Conservation (phyloP, 2,113 vertebrate species). For the Emydocephalus ijimae region DNA sequence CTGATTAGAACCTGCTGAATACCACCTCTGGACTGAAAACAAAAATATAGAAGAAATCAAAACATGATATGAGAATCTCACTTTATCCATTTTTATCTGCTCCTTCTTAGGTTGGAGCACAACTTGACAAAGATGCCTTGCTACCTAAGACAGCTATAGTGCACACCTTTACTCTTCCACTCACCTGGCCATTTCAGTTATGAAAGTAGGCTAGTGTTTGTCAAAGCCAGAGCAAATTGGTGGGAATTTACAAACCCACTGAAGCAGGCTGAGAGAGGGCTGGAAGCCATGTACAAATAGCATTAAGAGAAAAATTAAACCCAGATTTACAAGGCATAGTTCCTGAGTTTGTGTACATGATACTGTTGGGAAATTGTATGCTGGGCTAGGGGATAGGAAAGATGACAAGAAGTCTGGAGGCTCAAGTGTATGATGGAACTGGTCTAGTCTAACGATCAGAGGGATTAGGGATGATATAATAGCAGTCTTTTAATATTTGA, state of each 20-base stretch:
- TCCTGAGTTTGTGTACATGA: neutral
- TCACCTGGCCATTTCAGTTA: fast-evolving
- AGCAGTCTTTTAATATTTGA: neutral
- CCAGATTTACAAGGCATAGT: neutral
- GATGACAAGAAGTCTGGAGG: neutral
- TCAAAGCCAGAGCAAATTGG: neutral
- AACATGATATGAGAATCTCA: neutral
- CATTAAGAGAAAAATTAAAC: neutral
- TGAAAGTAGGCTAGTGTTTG: neutral
- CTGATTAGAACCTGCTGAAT: too few species aligned
- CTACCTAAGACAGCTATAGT: neutral
- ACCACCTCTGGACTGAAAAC: neutral
- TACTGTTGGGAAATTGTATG: neutral
- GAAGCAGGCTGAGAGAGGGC: neutral
- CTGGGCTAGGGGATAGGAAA: neutral
- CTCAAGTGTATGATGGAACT: neutral
- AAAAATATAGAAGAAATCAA: neutral
- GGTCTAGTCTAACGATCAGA: neutral
- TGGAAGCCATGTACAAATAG: neutral
- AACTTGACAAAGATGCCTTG: neutral
- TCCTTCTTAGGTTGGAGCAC: neutral
- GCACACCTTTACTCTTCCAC: neutral
- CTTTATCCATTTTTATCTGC: neutral
- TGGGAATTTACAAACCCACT: neutral
- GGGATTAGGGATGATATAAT: neutral